Percentiles rank a stretch among this genome's conserved stretches.
Conservation (phyloP, 2,888 invertebrate genomes). For the Adelphocoris suturalis region DNA sequence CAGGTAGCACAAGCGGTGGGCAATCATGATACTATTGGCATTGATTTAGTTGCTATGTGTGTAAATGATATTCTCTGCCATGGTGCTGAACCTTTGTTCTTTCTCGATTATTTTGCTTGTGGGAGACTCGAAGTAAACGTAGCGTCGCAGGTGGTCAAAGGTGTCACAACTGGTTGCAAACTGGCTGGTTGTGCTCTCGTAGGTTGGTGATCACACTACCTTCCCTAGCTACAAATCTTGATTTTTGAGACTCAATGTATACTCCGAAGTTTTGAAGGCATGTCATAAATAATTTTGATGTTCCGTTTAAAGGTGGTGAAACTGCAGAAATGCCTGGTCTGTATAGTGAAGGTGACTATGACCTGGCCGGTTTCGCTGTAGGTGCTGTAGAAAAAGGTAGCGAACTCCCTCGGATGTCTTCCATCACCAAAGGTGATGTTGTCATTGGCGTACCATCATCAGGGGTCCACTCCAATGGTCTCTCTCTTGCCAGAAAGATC, state of each 20-base stretch:
- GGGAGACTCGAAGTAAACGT: slow-evolving; percentile 89
- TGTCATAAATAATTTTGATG: no score
- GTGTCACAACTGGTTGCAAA: slow-evolving; percentile 93
- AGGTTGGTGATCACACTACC: slow-evolving; percentile 81
- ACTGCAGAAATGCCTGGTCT: slow-evolving; percentile 99
- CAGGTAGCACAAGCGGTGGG: slow-evolving; percentile 90
- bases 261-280: not conserved
- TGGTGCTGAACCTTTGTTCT: slow-evolving; percentile 96
- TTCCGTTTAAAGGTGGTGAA: slow-evolving; percentile 87
- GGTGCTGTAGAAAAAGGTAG: slow-evolving; percentile 91
- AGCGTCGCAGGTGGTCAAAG: slow-evolving; percentile 89
- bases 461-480: slow-evolving; percentile 97
- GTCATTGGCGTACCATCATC: slow-evolving; percentile 92
- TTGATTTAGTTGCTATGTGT: slow-evolving; percentile 98
- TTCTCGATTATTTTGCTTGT: slow-evolving; percentile 97
- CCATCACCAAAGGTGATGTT: slow-evolving; percentile 87
- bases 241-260: not conserved
- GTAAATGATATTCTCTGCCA: slow-evolving; percentile 97
- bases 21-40: slow-evolving; percentile 91
- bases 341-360: slow-evolving; percentile 93
- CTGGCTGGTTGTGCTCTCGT: slow-evolving; percentile 92
- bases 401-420: slow-evolving; percentile 85
- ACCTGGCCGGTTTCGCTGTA: slow-evolving; percentile 96
- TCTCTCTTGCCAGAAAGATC: slow-evolving; percentile 91
- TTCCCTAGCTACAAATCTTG: not conserved